Evolutionary conservation across 2,797 vertebrate genomes (phyloP).

Genomic region (Xiphophorus birchmanni): DNA sequence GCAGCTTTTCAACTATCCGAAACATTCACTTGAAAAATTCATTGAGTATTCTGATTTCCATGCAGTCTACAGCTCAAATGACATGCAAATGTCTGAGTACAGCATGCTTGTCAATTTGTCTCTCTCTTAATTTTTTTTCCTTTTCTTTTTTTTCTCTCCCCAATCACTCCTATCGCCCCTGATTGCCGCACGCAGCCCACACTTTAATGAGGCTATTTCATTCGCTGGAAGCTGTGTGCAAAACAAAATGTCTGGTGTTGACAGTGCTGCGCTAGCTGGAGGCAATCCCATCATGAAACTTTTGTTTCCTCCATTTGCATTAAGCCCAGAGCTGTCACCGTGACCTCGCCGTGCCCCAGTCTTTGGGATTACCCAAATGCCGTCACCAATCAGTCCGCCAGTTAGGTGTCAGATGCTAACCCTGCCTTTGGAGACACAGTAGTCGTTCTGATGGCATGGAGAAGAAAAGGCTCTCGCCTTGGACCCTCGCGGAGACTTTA

Average conservation of each 20-base stretch:
- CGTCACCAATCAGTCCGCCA: constrained; percentile 25
- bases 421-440: constrained; percentile 13
- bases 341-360: constrained; percentile 62
- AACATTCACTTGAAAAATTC: constrained; percentile 9
- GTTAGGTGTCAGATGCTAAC: constrained; percentile 24
- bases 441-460: constrained; percentile 24
- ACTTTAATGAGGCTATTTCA: constrained; percentile 68
- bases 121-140: constrained; percentile 2
- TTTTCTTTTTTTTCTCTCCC: background rate
- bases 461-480: constrained; percentile 14
- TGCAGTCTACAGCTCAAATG: constrained; percentile 47
- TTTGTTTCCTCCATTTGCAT: constrained; percentile 43
- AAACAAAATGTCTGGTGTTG: constrained; percentile 56
- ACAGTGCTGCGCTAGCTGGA: constrained; percentile 53
- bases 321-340: constrained; percentile 30
- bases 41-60: constrained; percentile 42
- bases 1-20: background rate
- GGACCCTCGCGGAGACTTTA: constrained; percentile 21
- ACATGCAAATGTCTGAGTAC: constrained; percentile 50
- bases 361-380: constrained; percentile 34
- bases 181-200: constrained; percentile 41
- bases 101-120: constrained; percentile 46
- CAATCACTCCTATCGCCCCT: constrained; percentile 27
- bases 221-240: constrained; percentile 47
- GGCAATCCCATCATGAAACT: constrained; percentile 34